phyloP scores from a whole-genome alignment of 2,888 invertebrate genomes.

The Caenorhabditis plicata region DNA sequence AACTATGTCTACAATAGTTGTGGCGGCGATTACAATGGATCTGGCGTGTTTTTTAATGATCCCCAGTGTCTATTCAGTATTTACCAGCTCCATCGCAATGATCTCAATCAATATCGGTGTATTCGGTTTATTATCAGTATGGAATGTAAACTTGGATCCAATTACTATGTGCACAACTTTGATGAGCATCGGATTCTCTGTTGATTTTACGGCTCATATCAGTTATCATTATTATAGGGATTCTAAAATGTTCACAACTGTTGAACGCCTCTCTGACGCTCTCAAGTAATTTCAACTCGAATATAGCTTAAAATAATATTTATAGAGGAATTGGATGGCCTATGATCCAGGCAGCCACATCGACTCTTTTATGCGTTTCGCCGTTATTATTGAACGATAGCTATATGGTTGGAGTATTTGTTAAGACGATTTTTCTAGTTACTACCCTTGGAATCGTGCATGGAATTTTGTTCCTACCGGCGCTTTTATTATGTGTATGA shows the following conservation, averaged over 20 bases:
- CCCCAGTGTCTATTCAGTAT: conserved; percentile 41
- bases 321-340: conserved; percentile 52
- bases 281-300: conserved; percentile 24
- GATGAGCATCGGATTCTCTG: conserved; percentile 48
- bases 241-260: conserved; percentile 40
- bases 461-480: conserved; percentile 53
- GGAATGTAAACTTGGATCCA: conserved; percentile 54
- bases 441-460: conserved; percentile 47
- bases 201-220: conserved; percentile 53
- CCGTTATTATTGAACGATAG: conserved; percentile 45
- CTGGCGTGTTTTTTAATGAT: conserved; percentile 54
- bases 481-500: conserved; percentile 44
- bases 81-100: conserved; percentile 50
- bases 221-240: conserved; percentile 55
- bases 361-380: conserved; percentile 44
- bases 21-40: conserved; percentile 53
- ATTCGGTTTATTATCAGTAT: conserved; percentile 49
- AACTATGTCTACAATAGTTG: conserved; percentile 49
- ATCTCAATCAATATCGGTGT: conserved; percentile 55
- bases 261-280: conserved; percentile 49
- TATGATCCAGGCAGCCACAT: conserved; percentile 53
- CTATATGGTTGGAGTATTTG: conserved; percentile 52
- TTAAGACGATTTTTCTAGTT: conserved; percentile 50
- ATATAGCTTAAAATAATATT: background rate
- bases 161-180: conserved; percentile 56